Base-by-base conservation (phyloP, 2,888 invertebrate genomes). In the Spodoptera exigua region DNA sequence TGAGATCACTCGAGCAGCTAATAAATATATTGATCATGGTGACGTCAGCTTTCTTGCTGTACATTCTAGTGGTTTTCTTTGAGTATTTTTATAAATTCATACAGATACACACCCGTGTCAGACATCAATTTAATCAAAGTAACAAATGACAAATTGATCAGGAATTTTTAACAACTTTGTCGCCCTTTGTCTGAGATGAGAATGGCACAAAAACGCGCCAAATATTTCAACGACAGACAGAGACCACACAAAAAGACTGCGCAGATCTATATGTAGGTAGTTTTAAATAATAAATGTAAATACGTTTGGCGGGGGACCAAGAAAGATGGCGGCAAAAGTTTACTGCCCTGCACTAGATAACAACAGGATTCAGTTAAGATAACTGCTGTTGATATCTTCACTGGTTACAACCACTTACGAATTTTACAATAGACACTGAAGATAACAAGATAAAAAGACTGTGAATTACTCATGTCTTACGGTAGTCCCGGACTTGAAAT, bases 291-390 rank as follows among this genome's bases (percentile, higher is more conserved):
- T 68, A 70, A 68, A 75, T 70, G 66, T 54, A 62, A 62, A 66
- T 74, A 68, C 63, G 59, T 64, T 80, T 83, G 82, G 84, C 81
- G 32, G 14, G 46, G 45, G 27, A 69, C 73, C 83, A 83, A 80
- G 61, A 74, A 70, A 54, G 48, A 68, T 62, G 72, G 74, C 76
- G 74, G 72, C 75, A 63, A 74, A 74, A 73, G 81, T 79, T 80
- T 75, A 81, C 76, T 80, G 78, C 72, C 70, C 77, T 70, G 54
- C 69, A 71, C 67, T 63, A 64, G 76, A 72, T 66, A 68, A 70
- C 67, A 72, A 70, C 65, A 61, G 52, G 54, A 68, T 68, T 69
- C 59, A 73, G 72, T 79, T 76, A 70, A 70, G 76, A 79, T 80
- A 75, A 65, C 37, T 54, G 46, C 43, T n/a, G 10, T 1, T 54